Evolutionary conservation across 1,140 invertebrate species (phyloP), one percentile per base, ranked within the genome.

Genomic region (Dinothrombium tinctorium): DNA sequence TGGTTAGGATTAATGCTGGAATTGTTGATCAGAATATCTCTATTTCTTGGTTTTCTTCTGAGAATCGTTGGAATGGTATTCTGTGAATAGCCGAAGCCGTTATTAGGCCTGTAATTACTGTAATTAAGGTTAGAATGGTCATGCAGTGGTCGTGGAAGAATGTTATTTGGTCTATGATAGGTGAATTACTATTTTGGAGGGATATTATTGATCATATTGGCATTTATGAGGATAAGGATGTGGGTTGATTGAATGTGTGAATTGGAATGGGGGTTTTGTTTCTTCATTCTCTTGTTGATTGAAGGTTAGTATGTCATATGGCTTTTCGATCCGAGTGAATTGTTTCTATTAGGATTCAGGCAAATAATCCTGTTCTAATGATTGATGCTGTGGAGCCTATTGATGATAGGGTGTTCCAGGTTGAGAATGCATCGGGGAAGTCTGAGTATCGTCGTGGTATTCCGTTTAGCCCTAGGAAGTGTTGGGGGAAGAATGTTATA

Each of bases 371-470:
- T 47, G 66, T 54, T 38, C 54, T 53, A 44, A 67, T 39, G 44
- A 66, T 50, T 11, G 67, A 69, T 50, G 70, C 66, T 44, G 66
- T 50, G 42, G 65, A 65, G 36, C 71, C 70, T 50, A 71, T 56
- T 25, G 68, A 69, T 22, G 69, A 71, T 44, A 73, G 47, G 47
- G 65, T 53, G 65, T 75, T 74, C 68, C 69, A 73, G 46, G 54
- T 47, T 41, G 56, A 56, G 54, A 59, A 74, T 40, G 55, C 55
- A 61, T 74, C 71, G 5, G 71, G 68, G 46, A 74, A 77, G 57
- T 77, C 72, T 25, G 67, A 67, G 48, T 73, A 72, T 28, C 72
- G 69, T 39, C 72, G 69, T 28, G 74, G 74, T 60, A 76, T 74
- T 1, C 73, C 72, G 31, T 60, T 61, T 61, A 75, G 57, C 15